Evolutionary conservation across 2,113 vertebrate species (phyloP).

Genomic region (Hirundichthys speculiger): DNA sequence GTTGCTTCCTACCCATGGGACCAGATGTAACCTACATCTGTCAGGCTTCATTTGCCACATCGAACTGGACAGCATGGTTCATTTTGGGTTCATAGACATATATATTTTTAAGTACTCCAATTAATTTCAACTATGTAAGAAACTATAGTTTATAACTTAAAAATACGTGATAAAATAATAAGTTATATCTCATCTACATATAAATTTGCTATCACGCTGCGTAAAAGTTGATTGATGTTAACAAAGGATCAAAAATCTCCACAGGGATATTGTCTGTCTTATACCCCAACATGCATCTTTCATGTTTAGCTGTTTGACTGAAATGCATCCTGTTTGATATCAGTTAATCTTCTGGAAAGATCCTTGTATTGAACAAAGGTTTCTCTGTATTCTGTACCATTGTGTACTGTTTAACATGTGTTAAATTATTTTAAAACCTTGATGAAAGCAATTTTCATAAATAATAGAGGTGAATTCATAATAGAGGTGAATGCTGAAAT

Average conservation of each 20-base stretch:
- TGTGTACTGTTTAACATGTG: slow-evolving; percentile 43
- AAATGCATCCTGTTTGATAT: slow-evolving; percentile 45
- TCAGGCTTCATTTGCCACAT: slow-evolving; percentile 69
- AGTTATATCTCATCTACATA: slow-evolving; percentile 3
- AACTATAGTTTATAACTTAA: not conserved
- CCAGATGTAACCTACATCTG: slow-evolving; percentile 76
- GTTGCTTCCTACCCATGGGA: slow-evolving; percentile 58
- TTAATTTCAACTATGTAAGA: not conserved
- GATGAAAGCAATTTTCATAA: slow-evolving; percentile 50
- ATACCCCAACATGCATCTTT: slow-evolving; percentile 26
- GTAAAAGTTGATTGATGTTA: not conserved
- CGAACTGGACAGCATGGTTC: slow-evolving; percentile 49
- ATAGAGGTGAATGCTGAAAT: slow-evolving; percentile 48
- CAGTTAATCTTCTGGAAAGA: slow-evolving; percentile 43
- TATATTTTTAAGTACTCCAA: slow-evolving; percentile 13
- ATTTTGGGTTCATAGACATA: slow-evolving; percentile 20
- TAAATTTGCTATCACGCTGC: not conserved
- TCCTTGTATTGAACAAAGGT: slow-evolving; percentile 18
- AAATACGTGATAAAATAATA: not conserved
- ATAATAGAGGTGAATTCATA: slow-evolving; percentile 61
- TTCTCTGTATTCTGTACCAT: slow-evolving; percentile 39
- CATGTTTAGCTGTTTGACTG: slow-evolving; percentile 21
- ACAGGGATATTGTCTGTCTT: slow-evolving; percentile 38
- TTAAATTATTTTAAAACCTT: slow-evolving; percentile 51
- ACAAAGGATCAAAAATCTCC: not conserved